Evolutionary conservation across 2,113 vertebrate genomes (phyloP).

Genomic region (Pao palembangensis): DNA sequence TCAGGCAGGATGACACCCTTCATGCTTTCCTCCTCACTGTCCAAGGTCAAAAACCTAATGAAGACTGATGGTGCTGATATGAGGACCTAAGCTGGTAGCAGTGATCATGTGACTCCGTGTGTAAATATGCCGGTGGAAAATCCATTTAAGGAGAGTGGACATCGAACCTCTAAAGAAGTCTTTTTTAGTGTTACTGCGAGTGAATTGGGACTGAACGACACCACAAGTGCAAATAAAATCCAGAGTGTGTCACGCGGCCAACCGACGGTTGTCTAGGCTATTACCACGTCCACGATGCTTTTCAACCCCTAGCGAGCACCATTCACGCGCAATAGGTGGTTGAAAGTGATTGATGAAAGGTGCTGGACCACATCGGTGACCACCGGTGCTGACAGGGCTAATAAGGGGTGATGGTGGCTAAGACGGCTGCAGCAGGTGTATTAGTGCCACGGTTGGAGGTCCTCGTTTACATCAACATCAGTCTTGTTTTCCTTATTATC

Average conservation of each 20-base stretch:
- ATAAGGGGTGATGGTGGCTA: slow-evolving; percentile 55
- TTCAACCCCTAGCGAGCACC: slow-evolving; percentile 17
- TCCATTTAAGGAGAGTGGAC: not conserved
- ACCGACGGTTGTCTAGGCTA: slow-evolving; percentile 9
- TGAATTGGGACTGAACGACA: not conserved
- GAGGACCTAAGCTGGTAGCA: slow-evolving; percentile 28
- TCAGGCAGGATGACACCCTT: slow-evolving; percentile 6
- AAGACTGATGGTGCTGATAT: slow-evolving; percentile 52
- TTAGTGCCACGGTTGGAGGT: slow-evolving; percentile 36
- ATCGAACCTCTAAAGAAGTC: not conserved
- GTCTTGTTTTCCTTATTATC: slow-evolving; percentile 18
- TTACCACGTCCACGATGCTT: slow-evolving; percentile 18
- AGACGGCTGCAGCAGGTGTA: slow-evolving; percentile 40
- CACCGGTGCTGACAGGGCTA: slow-evolving; percentile 48
- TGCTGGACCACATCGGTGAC: slow-evolving; percentile 33
- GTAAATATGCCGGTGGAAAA: slow-evolving; percentile 3
- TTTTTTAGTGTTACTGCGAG: too few species aligned
- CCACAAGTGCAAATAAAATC: not conserved
- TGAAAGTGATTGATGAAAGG: slow-evolving; percentile 64
- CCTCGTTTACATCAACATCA: slow-evolving; percentile 39
- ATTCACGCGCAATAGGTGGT: slow-evolving; percentile 34
- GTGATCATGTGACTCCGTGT: slow-evolving; percentile 7
- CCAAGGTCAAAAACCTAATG: slow-evolving; percentile 55
- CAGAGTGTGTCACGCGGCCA: slow-evolving; percentile 6
- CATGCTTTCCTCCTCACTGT: slow-evolving; percentile 27